These are phyloP conservation scores for Phasia obesa DNA, from an alignment of 2,888 invertebrate genomes.

Conservation along the genomic window DNA sequence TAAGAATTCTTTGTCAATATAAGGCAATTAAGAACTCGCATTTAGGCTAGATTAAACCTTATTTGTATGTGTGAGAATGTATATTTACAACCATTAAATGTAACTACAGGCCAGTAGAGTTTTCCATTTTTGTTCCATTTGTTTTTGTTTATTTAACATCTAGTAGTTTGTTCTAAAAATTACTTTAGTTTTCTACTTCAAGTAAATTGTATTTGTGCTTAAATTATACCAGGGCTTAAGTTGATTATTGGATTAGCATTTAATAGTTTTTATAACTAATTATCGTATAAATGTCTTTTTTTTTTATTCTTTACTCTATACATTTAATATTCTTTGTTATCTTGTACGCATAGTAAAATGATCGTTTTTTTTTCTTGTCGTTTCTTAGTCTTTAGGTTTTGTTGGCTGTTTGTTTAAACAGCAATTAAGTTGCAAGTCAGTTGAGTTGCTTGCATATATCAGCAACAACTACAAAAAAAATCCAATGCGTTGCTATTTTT, in stretches of 20 bases:
- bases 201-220: slow-evolving; percentile 31
- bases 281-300: not conserved
- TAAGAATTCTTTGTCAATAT: slow-evolving; percentile 2
- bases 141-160: not conserved
- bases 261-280: slow-evolving; percentile 65
- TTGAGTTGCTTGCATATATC: slow-evolving; percentile 48
- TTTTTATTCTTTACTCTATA: slow-evolving; percentile 16
- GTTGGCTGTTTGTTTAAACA: slow-evolving; percentile 38
- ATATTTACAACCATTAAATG: slow-evolving; percentile 28
- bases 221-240: slow-evolving; percentile 51
- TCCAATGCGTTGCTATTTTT: slow-evolving; percentile 65
- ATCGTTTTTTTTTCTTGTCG: slow-evolving; percentile 9
- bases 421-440: slow-evolving; percentile 64
- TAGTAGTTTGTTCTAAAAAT: slow-evolving; percentile 33
- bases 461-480: slow-evolving; percentile 8
- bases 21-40: not conserved
- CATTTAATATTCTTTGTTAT: slow-evolving; percentile 41
- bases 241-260: slow-evolving; percentile 69
- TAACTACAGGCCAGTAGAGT: slow-evolving; percentile 67
- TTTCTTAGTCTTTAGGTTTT: slow-evolving; percentile 24
- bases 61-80: not conserved
- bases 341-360: slow-evolving; percentile 60
- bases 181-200: slow-evolving; percentile 19
- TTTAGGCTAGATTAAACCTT: slow-evolving; percentile 5
- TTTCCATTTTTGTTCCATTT: slow-evolving; percentile 2